phyloP scores from a whole-genome alignment of 2,113 vertebrate species.

The Xiphophorus maculatus region DNA sequence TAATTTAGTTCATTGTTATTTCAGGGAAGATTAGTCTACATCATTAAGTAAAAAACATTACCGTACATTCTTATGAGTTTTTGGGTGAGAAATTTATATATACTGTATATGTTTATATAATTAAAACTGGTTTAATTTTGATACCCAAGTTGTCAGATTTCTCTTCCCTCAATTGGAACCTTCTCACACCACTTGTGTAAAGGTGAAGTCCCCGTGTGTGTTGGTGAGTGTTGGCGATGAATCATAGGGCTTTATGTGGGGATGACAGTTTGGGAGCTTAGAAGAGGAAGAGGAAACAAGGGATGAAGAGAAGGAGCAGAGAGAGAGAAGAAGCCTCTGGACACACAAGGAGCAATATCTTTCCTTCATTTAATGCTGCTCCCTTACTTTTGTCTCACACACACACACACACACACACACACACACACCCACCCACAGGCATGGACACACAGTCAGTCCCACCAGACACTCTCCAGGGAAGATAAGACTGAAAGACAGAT shows the following conservation, averaged over 20 bases:
- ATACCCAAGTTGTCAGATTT: conserved; percentile 20
- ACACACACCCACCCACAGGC: conserved; percentile 8
- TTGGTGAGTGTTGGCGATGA: conserved; percentile 30
- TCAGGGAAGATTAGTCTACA: too few species aligned
- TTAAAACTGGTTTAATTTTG: background rate
- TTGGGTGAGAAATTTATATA: too few species aligned
- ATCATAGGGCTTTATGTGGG: conserved; percentile 39
- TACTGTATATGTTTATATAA: too few species aligned
- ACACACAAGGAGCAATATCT: conserved; percentile 38
- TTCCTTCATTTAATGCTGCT: conserved; percentile 23
- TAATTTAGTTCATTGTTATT: too few species aligned
- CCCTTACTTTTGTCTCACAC: conserved; percentile 26
- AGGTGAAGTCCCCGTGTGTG: conserved; percentile 15
- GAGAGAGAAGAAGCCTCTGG: conserved; percentile 34
- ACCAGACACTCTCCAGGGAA: conserved; percentile 38
- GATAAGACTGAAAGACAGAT: conserved; percentile 60
- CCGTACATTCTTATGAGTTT: too few species aligned
- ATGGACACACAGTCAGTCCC: conserved; percentile 26
- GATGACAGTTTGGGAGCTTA: conserved; percentile 59
- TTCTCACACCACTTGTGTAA: conserved; percentile 34
- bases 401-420: conserved; percentile 14
- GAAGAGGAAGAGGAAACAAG: conserved; percentile 35
- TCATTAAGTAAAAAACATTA: too few species aligned
- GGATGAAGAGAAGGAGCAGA: background rate
- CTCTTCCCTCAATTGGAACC: conserved; percentile 23